Percentiles rank a stretch among this genome's conserved stretches.
phyloP scores from a whole-genome alignment of 2,113 vertebrate species.

The Bothrops jararaca region DNA sequence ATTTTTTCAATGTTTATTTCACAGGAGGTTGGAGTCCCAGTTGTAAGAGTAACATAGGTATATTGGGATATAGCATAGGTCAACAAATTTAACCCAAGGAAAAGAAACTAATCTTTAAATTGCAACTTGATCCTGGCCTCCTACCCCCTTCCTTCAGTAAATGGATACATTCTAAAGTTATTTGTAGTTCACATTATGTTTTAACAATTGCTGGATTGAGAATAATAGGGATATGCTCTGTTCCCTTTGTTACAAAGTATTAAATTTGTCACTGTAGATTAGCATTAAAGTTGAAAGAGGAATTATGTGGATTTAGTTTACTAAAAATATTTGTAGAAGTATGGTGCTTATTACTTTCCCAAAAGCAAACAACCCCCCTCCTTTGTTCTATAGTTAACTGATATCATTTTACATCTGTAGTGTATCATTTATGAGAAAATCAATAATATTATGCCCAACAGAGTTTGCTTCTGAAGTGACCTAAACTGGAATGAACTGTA shows the following conservation, averaged over 20 bases:
- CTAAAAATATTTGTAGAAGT: slow-evolving; percentile 68
- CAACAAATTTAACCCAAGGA: slow-evolving; percentile 82
- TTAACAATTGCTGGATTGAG: slow-evolving; percentile 78
- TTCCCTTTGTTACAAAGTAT: slow-evolving; percentile 84
- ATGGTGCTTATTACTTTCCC: slow-evolving; percentile 61
- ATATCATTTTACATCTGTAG: neutral
- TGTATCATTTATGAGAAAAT: neutral
- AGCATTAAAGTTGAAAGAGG: slow-evolving; percentile 77
- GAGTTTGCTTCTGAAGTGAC: neutral
- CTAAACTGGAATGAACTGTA: neutral
- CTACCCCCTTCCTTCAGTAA: slow-evolving; percentile 64
- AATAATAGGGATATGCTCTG: slow-evolving; percentile 82
- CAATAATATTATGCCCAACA: neutral
- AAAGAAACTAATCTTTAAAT: slow-evolving; percentile 67
- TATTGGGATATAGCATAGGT: slow-evolving; percentile 75
- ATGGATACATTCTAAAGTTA: slow-evolving; percentile 77
- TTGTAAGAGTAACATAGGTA: slow-evolving; percentile 75
- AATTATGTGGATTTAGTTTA: slow-evolving; percentile 79
- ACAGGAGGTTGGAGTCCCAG: slow-evolving; percentile 73
- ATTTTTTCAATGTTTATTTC: slow-evolving; percentile 82
- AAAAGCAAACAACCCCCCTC: slow-evolving; percentile 42
- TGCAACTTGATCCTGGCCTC: slow-evolving; percentile 71
- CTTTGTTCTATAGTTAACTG: slow-evolving; percentile 70
- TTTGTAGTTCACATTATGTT: slow-evolving; percentile 77
- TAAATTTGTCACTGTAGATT: slow-evolving; percentile 85